Conservation (phyloP, 92 coral and sea anemone species). For the Anthopleura xanthogrammica region DNA sequence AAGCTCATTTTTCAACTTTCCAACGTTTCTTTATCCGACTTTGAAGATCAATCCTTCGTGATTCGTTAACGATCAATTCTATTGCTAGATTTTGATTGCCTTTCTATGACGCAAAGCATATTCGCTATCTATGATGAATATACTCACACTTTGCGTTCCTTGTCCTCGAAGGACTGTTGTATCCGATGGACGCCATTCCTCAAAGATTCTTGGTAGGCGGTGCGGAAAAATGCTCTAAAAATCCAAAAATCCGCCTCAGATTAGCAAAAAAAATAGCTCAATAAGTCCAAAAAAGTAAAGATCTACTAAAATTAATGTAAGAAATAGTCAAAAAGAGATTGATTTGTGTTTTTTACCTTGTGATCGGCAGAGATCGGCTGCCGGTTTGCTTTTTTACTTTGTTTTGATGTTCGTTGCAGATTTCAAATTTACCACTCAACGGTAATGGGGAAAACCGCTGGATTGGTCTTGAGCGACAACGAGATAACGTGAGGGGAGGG, state of each 20-base stretch:
- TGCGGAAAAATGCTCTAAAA: neutral
- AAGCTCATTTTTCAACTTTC: neutral
- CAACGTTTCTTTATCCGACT: neutral
- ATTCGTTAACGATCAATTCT: constrained; percentile 11
- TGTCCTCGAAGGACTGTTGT: constrained; percentile 15
- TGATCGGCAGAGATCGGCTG: neutral
- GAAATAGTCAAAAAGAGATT: neutral
- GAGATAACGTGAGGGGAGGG: neutral
- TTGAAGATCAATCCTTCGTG: neutral
- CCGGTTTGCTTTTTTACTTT: neutral
- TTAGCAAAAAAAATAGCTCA: neutral
- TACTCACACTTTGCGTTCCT: constrained; percentile 27
- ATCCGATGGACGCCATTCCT: constrained; percentile 36
- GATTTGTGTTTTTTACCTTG: constrained; percentile 10
- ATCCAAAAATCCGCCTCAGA: neutral
- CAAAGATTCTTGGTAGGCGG: neutral
- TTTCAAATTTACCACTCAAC: constrained; percentile 35
- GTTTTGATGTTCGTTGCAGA: constrained; percentile 22
- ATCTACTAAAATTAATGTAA: neutral
- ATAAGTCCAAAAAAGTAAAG: neutral
- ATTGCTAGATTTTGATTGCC: neutral
- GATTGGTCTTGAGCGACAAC: neutral
- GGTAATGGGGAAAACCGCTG: constrained; percentile 24
- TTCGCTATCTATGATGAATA: neutral
- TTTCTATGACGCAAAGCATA: neutral